Conservation (phyloP, 2,113 vertebrate genomes). For the Hoplias malabaricus region DNA sequence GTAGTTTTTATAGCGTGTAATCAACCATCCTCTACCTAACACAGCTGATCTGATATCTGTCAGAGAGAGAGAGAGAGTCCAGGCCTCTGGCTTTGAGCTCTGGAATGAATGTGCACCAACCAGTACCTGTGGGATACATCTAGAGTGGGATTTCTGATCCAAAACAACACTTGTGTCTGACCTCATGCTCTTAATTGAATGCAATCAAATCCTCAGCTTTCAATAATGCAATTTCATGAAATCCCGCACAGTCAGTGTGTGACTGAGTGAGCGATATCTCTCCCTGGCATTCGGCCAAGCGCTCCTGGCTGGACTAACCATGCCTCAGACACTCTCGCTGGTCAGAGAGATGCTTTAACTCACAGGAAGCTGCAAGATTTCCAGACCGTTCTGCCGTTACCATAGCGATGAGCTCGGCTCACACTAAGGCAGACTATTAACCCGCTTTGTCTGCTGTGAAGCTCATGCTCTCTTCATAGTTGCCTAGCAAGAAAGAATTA, state of each 20-base stretch:
- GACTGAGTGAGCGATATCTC: neutral
- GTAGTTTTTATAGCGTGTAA: neutral
- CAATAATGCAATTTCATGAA: no score
- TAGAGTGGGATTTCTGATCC: no score
- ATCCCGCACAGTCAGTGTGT: neutral
- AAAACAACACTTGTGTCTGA: no score
- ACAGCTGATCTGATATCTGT: neutral
- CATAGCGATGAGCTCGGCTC: conserved; percentile 45
- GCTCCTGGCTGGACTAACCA: neutral
- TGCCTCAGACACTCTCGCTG: neutral
- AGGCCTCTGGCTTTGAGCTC: no score
- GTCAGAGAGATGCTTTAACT: neutral
- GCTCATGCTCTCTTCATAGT: conserved; percentile 23
- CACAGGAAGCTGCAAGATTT: conserved; percentile 32
- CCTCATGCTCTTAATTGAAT: no score
- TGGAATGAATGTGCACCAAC: no score
- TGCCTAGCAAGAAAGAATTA: conserved; percentile 6
- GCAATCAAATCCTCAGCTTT: no score
- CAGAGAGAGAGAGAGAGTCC: neutral
- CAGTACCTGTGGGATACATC: no score
- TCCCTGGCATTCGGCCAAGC: neutral
- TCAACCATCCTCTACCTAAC: neutral
- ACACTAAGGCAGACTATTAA: conserved; percentile 5
- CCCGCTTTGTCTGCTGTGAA: conserved; percentile 35
- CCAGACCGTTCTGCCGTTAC: conserved; percentile 43